Base-by-base conservation (phyloP, 2,888 invertebrate species). In the Cryptosula pallasiana region DNA sequence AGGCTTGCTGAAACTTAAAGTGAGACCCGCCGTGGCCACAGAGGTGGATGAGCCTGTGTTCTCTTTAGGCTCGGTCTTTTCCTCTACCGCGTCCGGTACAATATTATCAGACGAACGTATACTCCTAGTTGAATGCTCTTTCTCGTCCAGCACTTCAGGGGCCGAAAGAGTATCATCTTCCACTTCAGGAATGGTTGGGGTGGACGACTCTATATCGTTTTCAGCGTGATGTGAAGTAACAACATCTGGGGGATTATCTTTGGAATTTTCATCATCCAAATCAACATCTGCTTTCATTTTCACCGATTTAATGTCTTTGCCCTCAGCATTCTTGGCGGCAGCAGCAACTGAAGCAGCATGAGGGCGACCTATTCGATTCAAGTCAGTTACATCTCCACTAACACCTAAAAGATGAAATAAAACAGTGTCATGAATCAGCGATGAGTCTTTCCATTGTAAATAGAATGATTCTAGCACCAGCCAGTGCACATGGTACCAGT, bases 221-320 rank as follows among this genome's bases (percentile, higher is more conserved):
- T 63, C 63, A 5, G 13, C 32, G 3, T 63, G 25, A 32, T 63
- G 63, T 63, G 63, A 63, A 27, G 34, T 63, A 1, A 63, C 63
- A 13, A 63, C 63, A 34, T 63, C 63, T 63, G 63, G 63, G 5
- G 5, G 45, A 45, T 45, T 45, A 45, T 45, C 45, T 45, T 45
- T 45, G 5, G 45, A 5, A n/a, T n/a, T n/a, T 45, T 63, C 63
- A 32, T 9, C 32, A 5, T 63, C 63, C 45, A 45, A 45, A 20
- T 45, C 45, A 9, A 45, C 45, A 45, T 45, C 45, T 13, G 45
- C 45, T 20, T 45, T 45, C 5, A 25, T 16, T 20, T 45, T 45
- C 25, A 16, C 25, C 5, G 13, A 9, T 16, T 57, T 57, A 25
- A 5, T 23, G n/a, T 57, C 25, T 25, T 57, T 57, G 25, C 32